Evolutionary conservation across 2,888 invertebrate species (phyloP).

Genomic region (Idaea biselata): DNA sequence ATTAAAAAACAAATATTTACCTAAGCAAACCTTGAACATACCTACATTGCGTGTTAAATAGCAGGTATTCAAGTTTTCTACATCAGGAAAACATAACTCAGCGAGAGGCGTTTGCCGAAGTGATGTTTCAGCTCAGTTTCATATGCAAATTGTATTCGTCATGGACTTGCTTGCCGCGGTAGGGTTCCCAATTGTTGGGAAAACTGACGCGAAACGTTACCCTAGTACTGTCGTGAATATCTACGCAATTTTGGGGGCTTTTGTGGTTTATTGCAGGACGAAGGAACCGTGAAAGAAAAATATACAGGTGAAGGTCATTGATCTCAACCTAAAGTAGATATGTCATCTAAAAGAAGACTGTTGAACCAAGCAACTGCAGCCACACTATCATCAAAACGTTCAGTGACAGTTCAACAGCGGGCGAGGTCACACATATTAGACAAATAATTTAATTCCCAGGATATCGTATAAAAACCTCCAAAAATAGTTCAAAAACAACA

Average conservation of each 20-base stretch:
- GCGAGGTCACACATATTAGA: no score
- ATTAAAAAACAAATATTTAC: not conserved
- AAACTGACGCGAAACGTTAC: not conserved
- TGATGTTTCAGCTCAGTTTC: slow-evolving; percentile 52
- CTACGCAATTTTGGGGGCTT: not conserved
- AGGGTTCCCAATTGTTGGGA: slow-evolving; percentile 9
- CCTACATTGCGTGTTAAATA: slow-evolving; percentile 17
- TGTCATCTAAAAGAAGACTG: no score
- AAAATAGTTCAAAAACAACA: no score
- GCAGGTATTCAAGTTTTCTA: slow-evolving; percentile 33
- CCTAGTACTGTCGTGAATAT: not conserved
- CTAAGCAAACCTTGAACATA: not conserved
- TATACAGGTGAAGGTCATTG: not conserved
- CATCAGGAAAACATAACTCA: slow-evolving; percentile 45
- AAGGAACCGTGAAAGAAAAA: not conserved
- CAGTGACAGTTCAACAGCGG: no score
- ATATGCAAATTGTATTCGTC: slow-evolving; percentile 59
- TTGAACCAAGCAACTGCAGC: no score
- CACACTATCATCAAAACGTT: no score
- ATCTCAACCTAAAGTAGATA: no score
- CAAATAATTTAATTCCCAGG: no score
- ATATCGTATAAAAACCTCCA: no score
- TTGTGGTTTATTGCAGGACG: not conserved
- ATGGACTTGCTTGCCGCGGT: slow-evolving; percentile 36
- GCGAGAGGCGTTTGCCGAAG: slow-evolving; percentile 40